Conservation (phyloP, 1,140 invertebrate genomes). For the Euura lappo region DNA sequence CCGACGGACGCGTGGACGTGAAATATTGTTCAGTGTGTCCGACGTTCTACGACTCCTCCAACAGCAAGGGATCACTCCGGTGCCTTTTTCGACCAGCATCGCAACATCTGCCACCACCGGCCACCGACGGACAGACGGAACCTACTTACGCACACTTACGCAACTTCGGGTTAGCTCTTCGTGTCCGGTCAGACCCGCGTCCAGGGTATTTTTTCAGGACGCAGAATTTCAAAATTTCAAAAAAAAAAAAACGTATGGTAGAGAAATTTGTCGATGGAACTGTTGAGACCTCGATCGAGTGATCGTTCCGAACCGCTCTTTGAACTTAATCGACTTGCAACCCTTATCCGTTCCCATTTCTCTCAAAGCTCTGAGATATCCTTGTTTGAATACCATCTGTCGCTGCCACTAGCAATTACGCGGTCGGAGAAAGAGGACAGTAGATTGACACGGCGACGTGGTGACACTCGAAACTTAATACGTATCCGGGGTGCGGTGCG, state of each 20-base stretch:
- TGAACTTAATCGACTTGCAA: not conserved
- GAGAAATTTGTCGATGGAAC: not conserved
- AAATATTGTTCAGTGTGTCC: constrained; percentile 18
- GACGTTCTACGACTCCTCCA: constrained; percentile 1
- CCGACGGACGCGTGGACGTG: constrained; percentile 15
- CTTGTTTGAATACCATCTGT: constrained; percentile 7
- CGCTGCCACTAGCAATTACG: constrained; percentile 4
- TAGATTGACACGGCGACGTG: constrained; percentile 1
- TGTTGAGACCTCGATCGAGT: not conserved
- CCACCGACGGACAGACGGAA: constrained; percentile 35
- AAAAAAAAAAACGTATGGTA: too few relatives aligned
- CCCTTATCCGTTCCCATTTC: constrained; percentile 1
- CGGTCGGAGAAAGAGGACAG: not conserved
- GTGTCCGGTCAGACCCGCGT: constrained; percentile 9
- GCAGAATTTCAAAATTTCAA: not conserved
- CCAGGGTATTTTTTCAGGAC: not conserved
- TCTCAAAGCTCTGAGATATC: not conserved
- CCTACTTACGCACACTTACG: constrained; percentile 33
- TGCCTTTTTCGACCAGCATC: constrained; percentile 34
- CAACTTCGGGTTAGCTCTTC: constrained; percentile 30
- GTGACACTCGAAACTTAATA: constrained; percentile 2
- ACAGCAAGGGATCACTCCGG: constrained; percentile 2
- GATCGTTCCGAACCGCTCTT: not conserved
- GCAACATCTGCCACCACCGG: constrained; percentile 36
- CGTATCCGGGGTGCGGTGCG: not conserved